These are phyloP conservation scores for Pentalonia nigronervosa DNA, from an alignment of 1,140 invertebrate species.

Conservation along the genomic window DNA sequence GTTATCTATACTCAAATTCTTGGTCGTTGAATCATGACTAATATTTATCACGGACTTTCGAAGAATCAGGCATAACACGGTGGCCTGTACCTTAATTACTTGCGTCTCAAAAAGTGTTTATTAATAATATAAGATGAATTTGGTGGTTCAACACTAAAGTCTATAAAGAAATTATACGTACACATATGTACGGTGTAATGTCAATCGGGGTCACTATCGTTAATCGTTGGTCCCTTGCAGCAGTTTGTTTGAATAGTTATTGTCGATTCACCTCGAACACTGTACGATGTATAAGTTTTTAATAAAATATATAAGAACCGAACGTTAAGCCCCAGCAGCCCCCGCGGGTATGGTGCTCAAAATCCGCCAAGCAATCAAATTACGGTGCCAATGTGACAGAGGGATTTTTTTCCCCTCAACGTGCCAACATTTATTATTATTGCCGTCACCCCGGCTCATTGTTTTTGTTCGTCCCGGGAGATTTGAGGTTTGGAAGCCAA, in stretches of 20 bases:
- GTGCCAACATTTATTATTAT: conserved; percentile 41
- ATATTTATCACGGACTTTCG: not conserved
- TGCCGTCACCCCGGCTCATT: not conserved
- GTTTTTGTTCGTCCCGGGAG: conserved; percentile 46
- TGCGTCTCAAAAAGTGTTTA: not conserved
- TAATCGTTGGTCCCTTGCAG: not conserved
- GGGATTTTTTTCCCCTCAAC: conserved; percentile 26
- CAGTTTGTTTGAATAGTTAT: not conserved
- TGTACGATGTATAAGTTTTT: not conserved
- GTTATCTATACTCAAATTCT: not conserved
- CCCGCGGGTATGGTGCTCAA: not conserved
- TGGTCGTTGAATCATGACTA: not conserved
- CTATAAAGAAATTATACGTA: not conserved
- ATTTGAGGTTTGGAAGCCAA: conserved; percentile 19
- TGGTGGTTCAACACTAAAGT: not conserved
- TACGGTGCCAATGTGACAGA: conserved; percentile 6
- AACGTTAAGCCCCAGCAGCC: not conserved
- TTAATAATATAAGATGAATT: not conserved
- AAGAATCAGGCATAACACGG: not conserved
- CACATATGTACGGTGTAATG: not conserved
- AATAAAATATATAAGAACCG: not conserved
- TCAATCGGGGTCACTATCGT: not conserved
- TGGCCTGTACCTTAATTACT: not conserved
- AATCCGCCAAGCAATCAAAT: conserved; percentile 37
- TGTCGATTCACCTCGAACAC: not conserved